Evolutionary conservation across 2,797 vertebrate genomes (phyloP).

Genomic region (Euthynnus affinis): DNA sequence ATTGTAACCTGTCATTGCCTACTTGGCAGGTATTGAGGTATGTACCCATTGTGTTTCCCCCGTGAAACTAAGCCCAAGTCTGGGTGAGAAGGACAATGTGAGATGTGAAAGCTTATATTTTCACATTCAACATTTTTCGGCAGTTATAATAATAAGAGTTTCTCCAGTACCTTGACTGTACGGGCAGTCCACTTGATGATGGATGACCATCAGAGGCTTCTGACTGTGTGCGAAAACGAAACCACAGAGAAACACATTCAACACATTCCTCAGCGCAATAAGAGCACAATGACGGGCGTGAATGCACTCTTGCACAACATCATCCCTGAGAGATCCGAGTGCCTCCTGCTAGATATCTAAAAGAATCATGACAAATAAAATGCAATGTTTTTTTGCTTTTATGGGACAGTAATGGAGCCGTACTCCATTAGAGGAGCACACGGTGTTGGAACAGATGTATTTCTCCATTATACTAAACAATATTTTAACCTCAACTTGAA

Average conservation of each 20-base stretch:
- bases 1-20: conserved; percentile 16
- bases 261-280: conserved; percentile 55
- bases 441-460: too few relatives aligned
- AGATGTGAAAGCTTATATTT: conserved; percentile 10
- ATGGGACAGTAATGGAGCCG: background rate
- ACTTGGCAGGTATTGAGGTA: conserved; percentile 47
- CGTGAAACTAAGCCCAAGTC: conserved; percentile 28
- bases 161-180: conserved; percentile 79
- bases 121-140: conserved; percentile 5
- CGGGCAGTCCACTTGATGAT: conserved; percentile 78
- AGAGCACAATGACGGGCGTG: conserved; percentile 52
- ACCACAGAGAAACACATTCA: conserved; percentile 50
- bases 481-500: background rate
- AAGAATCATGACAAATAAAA: conserved; percentile 15
- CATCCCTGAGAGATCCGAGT: background rate
- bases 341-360: background rate
- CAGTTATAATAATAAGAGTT: conserved; percentile 4
- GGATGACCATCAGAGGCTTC: conserved; percentile 86
- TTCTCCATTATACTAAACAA: background rate
- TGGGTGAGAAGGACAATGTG: background rate
- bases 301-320: conserved; percentile 13
- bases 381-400: background rate
- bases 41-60: conserved; percentile 25
- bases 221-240: conserved; percentile 72
- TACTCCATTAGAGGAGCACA: background rate